Percentiles rank a stretch among this genome's conserved stretches.
These are phyloP conservation scores for Limnephilus rhombicus DNA, from an alignment of 2,888 invertebrate species.

Conservation along the genomic window DNA sequence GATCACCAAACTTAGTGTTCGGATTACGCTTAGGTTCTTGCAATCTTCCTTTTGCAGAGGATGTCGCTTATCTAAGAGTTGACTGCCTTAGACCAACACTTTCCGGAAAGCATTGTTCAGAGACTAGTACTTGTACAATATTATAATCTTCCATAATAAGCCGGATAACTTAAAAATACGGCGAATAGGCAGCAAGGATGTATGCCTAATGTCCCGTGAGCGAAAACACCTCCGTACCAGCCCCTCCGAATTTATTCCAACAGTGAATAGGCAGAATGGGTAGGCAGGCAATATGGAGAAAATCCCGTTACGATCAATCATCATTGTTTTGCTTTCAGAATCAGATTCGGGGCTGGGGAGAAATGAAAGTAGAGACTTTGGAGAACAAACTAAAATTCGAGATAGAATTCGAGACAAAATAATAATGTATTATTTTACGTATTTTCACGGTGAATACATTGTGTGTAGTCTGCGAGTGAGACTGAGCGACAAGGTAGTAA, in stretches of 20 bases:
- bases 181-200: background rate
- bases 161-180: background rate
- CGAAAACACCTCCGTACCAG: constrained; percentile 1
- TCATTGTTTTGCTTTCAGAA: constrained; percentile 59
- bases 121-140: background rate
- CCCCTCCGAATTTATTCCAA: constrained; percentile 19
- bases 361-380: constrained; percentile 13
- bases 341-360: constrained; percentile 38
- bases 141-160: background rate
- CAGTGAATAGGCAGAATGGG: background rate
- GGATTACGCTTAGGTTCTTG: no score
- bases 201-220: background rate
- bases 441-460: background rate
- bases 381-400: constrained; percentile 44
- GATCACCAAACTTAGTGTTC: no score
- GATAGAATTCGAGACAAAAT: constrained; percentile 26
- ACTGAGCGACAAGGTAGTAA: background rate
- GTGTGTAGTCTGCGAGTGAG: background rate
- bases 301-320: constrained; percentile 61
- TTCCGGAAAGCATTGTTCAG: background rate
- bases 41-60: no score
- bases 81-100: no score
- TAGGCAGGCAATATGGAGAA: constrained; percentile 31
- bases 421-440: background rate
- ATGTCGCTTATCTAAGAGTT: no score